phyloP scores from a whole-genome alignment of 2,888 invertebrate genomes.

The Acheta domesticus region DNA sequence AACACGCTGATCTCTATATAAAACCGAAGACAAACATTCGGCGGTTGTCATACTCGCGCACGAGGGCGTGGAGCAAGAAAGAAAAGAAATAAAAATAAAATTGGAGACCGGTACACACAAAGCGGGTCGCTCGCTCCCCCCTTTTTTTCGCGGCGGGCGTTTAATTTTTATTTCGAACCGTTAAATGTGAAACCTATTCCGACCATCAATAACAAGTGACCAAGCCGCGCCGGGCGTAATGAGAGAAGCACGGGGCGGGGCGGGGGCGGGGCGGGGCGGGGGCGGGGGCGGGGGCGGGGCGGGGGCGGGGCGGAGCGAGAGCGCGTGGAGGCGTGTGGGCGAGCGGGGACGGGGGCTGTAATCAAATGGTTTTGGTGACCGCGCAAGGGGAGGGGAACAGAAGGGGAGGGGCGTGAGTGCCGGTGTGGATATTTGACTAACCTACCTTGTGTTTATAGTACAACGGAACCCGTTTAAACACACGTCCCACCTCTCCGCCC shows the following conservation, averaged over 20 bases:
- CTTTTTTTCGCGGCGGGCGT: background rate
- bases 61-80: background rate
- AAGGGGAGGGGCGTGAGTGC: too few relatives aligned
- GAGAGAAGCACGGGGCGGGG: background rate
- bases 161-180: constrained; percentile 9
- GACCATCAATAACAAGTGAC: constrained; percentile 31
- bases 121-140: background rate
- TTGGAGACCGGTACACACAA: background rate
- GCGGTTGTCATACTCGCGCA: background rate
- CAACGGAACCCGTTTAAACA: background rate
- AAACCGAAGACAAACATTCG: constrained; percentile 10
- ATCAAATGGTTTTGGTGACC: background rate
- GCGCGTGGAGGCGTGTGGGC: background rate
- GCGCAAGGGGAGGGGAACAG: background rate
- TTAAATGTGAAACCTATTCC: constrained; percentile 9
- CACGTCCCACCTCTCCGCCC: background rate
- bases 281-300: background rate
- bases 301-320: background rate
- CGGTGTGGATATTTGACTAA: constrained; percentile 2
- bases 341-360: background rate
- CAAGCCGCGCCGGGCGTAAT: constrained; percentile 22
- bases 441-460: constrained; percentile 3
- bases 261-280: background rate
- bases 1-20: constrained; percentile 18
- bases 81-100: background rate